phyloP scores from a whole-genome alignment of 2,113 vertebrate genomes.

The Pseudopodoces humilis region DNA sequence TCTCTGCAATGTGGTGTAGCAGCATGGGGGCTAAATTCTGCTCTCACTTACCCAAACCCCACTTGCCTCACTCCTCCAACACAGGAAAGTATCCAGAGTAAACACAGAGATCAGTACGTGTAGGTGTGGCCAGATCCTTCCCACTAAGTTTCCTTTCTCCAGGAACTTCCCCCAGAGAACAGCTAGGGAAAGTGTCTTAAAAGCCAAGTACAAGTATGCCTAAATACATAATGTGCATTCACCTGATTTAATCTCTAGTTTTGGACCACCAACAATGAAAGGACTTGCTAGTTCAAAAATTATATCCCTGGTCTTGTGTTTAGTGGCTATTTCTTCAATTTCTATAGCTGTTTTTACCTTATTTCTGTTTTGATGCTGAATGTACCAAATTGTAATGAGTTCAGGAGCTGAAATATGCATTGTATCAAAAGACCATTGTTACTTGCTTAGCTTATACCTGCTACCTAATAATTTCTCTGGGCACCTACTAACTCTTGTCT shows the following conservation, averaged over 20 bases:
- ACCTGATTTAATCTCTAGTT: background rate
- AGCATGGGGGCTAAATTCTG: background rate
- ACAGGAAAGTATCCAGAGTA: background rate
- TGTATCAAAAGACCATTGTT: background rate
- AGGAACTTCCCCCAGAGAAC: background rate
- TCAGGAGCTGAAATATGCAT: background rate
- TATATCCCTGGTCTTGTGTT: background rate
- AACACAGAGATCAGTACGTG: accelerated
- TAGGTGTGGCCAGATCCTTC: background rate
- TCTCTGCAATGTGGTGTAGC: background rate
- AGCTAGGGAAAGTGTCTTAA: background rate
- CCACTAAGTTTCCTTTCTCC: background rate
- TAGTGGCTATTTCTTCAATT: background rate
- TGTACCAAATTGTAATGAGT: background rate
- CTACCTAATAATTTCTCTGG: background rate
- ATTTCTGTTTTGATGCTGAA: background rate
- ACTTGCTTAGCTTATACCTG: background rate
- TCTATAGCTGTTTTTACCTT: background rate
- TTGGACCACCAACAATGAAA: background rate
- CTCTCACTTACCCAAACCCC: background rate
- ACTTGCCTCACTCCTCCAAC: background rate
- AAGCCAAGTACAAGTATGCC: background rate
- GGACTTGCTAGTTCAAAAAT: background rate
- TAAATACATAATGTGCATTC: background rate
- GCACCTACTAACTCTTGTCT: background rate